Conservation (phyloP, 2,797 vertebrate genomes). For the Acomys russatus region DNA sequence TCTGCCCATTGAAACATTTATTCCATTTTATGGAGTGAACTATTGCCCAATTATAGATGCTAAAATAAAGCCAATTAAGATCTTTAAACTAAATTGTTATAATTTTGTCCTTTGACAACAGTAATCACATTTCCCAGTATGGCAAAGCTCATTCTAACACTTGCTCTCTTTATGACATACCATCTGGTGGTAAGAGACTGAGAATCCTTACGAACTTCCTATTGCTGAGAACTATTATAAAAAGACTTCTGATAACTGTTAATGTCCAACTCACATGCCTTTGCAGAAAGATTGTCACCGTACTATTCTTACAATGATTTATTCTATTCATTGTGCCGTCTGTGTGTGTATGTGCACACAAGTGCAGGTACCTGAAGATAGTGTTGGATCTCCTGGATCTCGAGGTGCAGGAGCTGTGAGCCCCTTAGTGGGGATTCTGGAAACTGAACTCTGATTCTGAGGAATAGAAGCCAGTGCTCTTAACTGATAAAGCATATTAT, state of each 20-base stretch:
- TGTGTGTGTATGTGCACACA: background rate
- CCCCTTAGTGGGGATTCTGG: too few species aligned
- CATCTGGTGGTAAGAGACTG: background rate
- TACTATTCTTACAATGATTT: background rate
- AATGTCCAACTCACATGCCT: background rate
- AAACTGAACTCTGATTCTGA: background rate
- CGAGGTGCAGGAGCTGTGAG: background rate
- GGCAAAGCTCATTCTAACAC: background rate
- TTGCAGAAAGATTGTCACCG: background rate
- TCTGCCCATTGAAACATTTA: background rate
- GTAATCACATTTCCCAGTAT: background rate
- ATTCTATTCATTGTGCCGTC: background rate
- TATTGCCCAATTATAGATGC: background rate
- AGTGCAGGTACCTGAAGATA: background rate
- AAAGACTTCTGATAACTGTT: background rate
- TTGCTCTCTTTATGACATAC: background rate
- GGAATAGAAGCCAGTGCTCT: background rate
- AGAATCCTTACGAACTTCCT: background rate
- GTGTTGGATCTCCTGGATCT: background rate
- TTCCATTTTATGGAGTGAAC: constrained; percentile 17
- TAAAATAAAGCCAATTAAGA: constrained; percentile 11
- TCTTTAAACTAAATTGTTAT: constrained; percentile 36
- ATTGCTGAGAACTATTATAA: background rate
- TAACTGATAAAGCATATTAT: background rate
- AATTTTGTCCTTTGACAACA: constrained; percentile 26